Percentiles rank a stretch among this genome's conserved stretches.
phyloP scores from a whole-genome alignment of 2,888 invertebrate species.

The Blera fallax region DNA sequence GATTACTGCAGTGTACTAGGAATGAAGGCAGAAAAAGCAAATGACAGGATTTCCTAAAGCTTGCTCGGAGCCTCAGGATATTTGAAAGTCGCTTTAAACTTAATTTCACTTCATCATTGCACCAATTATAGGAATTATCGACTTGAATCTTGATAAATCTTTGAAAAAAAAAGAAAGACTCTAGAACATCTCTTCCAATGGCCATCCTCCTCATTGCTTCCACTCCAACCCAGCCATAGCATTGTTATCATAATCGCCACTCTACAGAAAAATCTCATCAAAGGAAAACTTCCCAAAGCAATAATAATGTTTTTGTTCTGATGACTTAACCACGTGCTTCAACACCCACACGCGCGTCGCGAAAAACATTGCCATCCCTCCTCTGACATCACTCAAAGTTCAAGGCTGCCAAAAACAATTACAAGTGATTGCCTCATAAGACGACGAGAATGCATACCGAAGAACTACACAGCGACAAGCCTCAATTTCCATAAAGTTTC shows the following conservation, averaged over 20 bases:
- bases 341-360: neutral
- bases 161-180: no score
- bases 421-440: conserved; percentile 32
- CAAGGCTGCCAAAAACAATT: conserved; percentile 47
- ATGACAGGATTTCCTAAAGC: no score
- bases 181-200: neutral
- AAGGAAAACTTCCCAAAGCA: neutral
- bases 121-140: no score
- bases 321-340: neutral
- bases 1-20: no score
- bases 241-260: neutral
- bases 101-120: no score
- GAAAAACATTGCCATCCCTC: neutral
- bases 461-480: neutral
- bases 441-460: neutral
- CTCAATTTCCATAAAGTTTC: conserved; percentile 42
- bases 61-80: no score
- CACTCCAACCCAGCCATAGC: neutral
- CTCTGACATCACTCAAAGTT: conserved; percentile 6
- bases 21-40: no score
- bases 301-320: neutral
- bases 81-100: no score
- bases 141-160: no score
- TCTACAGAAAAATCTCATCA: neutral
- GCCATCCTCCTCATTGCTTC: neutral